Evolutionary conservation across 1,140 invertebrate genomes (phyloP).

Genomic region (Chelonus insularis): DNA sequence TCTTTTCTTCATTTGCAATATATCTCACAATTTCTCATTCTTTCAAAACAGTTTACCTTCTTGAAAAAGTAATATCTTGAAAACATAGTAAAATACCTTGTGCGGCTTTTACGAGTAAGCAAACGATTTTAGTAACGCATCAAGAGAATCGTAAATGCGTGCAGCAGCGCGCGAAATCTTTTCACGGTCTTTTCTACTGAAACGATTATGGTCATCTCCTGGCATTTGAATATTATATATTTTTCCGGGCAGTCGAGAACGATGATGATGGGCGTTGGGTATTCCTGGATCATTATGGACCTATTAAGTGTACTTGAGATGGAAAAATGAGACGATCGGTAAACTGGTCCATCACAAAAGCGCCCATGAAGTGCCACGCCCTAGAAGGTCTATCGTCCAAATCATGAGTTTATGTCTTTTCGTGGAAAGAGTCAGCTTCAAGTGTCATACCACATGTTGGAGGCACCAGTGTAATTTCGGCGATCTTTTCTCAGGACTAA

Average conservation of each 20-base stretch:
- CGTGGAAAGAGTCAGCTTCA: slow-evolving; percentile 17
- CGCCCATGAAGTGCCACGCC: slow-evolving; percentile 13
- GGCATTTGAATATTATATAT: background rate
- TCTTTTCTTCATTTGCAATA: background rate
- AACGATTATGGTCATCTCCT: background rate
- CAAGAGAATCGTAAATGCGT: slow-evolving; percentile 1
- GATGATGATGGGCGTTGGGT: background rate
- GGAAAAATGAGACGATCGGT: slow-evolving; percentile 1
- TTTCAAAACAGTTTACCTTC: too few species aligned
- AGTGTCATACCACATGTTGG: slow-evolving; percentile 23
- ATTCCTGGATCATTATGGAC: slow-evolving; percentile 9
- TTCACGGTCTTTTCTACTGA: slow-evolving; percentile 7
- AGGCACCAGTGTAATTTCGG: background rate
- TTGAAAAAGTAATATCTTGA: too few species aligned
- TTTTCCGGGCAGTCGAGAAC: background rate
- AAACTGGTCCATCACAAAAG: slow-evolving; percentile 8
- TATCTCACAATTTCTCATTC: too few species aligned
- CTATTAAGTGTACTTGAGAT: slow-evolving; percentile 3
- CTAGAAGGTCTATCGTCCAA: slow-evolving; percentile 10
- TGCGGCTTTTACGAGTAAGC: slow-evolving; percentile 3
- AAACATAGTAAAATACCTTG: background rate
- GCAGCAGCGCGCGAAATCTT: background rate
- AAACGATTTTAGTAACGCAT: slow-evolving; percentile 4
- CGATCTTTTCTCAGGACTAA: background rate
- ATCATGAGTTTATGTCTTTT: slow-evolving; percentile 21